Evolutionary conservation across 2,888 invertebrate genomes (phyloP).

Genomic region (Tenodera sinensis): DNA sequence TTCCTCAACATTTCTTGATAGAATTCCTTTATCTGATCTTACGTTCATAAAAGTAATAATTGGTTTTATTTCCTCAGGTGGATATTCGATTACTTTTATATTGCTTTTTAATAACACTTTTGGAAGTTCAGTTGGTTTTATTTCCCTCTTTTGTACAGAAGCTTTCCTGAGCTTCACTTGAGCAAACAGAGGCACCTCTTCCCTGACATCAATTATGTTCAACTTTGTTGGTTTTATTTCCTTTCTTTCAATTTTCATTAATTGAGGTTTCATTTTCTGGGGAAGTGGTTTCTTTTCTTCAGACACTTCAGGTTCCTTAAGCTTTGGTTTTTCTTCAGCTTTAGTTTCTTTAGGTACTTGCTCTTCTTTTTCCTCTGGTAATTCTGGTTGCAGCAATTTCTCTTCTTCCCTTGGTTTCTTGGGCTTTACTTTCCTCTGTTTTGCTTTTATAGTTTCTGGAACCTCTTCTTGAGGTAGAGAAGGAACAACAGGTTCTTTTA

Average conservation of each 20-base stretch:
- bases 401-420: conserved; percentile 40
- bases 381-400: conserved; percentile 15
- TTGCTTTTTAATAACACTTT: conserved; percentile 68
- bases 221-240: conserved; percentile 51
- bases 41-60: conserved; percentile 48
- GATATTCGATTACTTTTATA: conserved; percentile 55
- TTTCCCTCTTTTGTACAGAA: conserved; percentile 48
- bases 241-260: conserved; percentile 58
- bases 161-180: conserved; percentile 66
- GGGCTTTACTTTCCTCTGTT: conserved; percentile 37
- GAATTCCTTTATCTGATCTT: conserved; percentile 59
- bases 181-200: conserved; percentile 56
- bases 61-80: conserved; percentile 53
- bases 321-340: conserved; percentile 33
- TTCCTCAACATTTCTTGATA: conserved; percentile 69
- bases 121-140: conserved; percentile 50
- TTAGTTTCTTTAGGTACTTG: conserved; percentile 35
- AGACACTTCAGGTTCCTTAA: conserved; percentile 43
- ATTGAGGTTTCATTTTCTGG: conserved; percentile 37
- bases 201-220: conserved; percentile 55
- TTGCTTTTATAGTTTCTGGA: conserved; percentile 32
- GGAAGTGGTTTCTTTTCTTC: conserved; percentile 38
- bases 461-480: conserved; percentile 33
- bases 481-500: conserved; percentile 39
- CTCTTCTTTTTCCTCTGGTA: conserved; percentile 39